Conservation (phyloP, 2,888 invertebrate species). For the Eulithis prunata region DNA sequence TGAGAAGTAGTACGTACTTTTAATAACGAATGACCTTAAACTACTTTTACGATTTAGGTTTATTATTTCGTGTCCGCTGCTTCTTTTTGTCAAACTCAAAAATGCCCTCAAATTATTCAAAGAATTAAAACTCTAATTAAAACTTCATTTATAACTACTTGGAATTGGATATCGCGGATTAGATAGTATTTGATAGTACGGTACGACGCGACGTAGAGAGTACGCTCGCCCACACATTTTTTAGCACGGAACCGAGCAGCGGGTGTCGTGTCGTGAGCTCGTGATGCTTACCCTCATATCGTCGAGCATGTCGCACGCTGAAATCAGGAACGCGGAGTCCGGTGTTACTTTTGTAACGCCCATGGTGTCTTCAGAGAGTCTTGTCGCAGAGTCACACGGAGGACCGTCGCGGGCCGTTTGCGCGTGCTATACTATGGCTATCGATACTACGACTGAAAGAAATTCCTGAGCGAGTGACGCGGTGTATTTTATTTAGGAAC, state of each 20-base stretch:
- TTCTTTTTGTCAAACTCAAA: too few species aligned
- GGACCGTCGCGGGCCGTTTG: constrained; percentile 67
- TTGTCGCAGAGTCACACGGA: constrained; percentile 53
- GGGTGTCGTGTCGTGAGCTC: neutral
- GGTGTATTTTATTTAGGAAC: constrained; percentile 67
- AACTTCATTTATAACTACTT: neutral
- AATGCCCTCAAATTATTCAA: too few species aligned
- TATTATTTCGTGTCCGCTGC: too few species aligned
- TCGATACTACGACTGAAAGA: constrained; percentile 53
- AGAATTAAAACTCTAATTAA: neutral
- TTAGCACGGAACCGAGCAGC: constrained; percentile 49
- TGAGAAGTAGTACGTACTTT: too few species aligned
- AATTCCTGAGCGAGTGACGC: constrained; percentile 57
- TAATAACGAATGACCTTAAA: too few species aligned
- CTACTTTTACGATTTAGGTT: too few species aligned
- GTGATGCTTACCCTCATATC: constrained; percentile 76
- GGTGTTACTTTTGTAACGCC: constrained; percentile 79
- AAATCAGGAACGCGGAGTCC: constrained; percentile 75
- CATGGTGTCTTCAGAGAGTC: constrained; percentile 54
- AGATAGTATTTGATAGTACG: constrained; percentile 13
- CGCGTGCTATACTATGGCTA: constrained; percentile 57
- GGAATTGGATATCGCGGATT: neutral
- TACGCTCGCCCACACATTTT: constrained; percentile 59
- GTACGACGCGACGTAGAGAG: constrained; percentile 5
- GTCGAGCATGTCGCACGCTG: constrained; percentile 79